phyloP scores from a whole-genome alignment of 2,797 vertebrate species.

The Acipenser transmontanus region DNA sequence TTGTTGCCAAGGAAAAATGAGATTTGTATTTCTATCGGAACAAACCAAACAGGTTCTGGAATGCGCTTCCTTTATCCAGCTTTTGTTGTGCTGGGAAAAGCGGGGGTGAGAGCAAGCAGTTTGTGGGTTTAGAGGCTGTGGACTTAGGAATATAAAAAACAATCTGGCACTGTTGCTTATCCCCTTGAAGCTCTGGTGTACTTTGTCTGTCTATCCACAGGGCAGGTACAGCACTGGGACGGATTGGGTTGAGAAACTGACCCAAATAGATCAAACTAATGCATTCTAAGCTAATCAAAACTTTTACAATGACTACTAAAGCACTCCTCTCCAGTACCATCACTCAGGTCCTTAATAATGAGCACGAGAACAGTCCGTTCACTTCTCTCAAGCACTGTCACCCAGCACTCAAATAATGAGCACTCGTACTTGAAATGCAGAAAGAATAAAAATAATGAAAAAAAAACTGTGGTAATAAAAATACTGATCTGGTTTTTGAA shows the following conservation, averaged over 20 bases:
- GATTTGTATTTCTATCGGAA: constrained; percentile 10
- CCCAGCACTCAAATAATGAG: no score
- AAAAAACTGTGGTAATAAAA: constrained; percentile 15
- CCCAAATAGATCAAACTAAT: no score
- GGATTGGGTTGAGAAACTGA: no score
- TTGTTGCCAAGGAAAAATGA: constrained; percentile 3
- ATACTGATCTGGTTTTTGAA: constrained; percentile 25
- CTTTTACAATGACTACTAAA: no score
- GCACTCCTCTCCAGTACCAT: neutral
- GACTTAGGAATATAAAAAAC: constrained; percentile 5
- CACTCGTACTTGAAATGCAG: no score
- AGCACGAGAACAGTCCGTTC: neutral
- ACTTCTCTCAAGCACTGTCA: no score
- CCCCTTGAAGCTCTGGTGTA: neutral
- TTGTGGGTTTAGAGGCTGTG: neutral
- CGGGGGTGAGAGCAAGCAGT: constrained; percentile 1
- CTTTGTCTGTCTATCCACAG: neutral
- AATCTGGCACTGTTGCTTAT: neutral
- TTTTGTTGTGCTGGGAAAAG: neutral
- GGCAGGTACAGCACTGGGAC: no score
- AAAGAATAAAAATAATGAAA: no score
- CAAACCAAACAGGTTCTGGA: neutral
- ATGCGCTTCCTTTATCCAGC: constrained; percentile 7
- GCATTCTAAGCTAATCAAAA: no score
- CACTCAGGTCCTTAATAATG: neutral